Base-by-base conservation (phyloP, 1,140 invertebrate genomes). In the Philopotamus ludificatus region DNA sequence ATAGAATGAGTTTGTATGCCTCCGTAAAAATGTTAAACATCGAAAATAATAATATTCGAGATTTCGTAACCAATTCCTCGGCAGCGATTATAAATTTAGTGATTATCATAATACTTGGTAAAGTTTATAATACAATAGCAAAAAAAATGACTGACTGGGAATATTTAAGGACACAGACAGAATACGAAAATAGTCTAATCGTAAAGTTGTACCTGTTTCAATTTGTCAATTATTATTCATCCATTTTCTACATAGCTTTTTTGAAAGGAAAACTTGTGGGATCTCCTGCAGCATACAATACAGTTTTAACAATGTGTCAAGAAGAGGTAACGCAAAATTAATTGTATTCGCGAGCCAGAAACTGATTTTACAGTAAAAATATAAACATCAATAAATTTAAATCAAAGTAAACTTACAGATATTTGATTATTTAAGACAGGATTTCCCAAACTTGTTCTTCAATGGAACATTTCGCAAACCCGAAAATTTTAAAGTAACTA, bases 131-230 rank as follows among this genome's bases (percentile, higher is more conserved):
- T 57, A 73, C 70, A 47, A 60, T 84, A 26, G 83, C 83, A 0
- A 69, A 81, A 9, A 77, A 74, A 68, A 72, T 86, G 69, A 81
- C 85, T 77, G 89, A 94, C 77, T 87, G 90, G 83, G 90, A 94
- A 76, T 86, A 91, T 79, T 89, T 91, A 72, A 79, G 91, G 70
- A 94, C 91, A 1, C 89, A 93, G 79, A 89, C 87, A 18, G 89
- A 94, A 73, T 93, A 90, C 75, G 92, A 94, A 63, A 88, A 93
- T 72, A 90, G 88, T 75, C 80, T 92, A 18, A 90, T 89, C 0
- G 85, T 94, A 71, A 94, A 93, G 82, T 90, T 92, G 57, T 94
- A 93, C 76, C 81, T 92, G 65, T 92, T 94, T 73, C 90, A 93
- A 77, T 94, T 94, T 76, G 86, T 93, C 69, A 94, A 94, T 76